Evolutionary conservation across 2,113 vertebrate species (phyloP), one percentile per base, ranked within the genome.

Genomic region (Pachycephala philippinensis): DNA sequence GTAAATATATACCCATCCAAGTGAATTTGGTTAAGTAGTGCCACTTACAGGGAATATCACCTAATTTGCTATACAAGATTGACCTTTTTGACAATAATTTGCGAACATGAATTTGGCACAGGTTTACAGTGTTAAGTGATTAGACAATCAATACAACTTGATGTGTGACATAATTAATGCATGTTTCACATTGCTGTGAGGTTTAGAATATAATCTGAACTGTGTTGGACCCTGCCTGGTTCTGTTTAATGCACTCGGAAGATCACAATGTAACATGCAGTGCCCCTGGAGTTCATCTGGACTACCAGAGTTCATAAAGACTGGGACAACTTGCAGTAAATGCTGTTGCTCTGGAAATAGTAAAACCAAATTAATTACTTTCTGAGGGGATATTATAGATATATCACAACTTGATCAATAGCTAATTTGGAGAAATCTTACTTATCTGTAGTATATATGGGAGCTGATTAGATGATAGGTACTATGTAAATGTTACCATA

Each of bases 31-130:
- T 78, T 75, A 81, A 92, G 35, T 71, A 89, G 9, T 3, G 3
- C 5, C 53, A 71, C 33, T 81, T 92, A 45, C 0, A 4, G 42
- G 42, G 37, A 68, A 76, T 70, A 61, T 64, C 15, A 42, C 27
- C 27, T 90, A 59, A 81, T 92, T 87, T 74, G 11, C 26, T 80
- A 31, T 83, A 72, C 10, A 86, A 72, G 23, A 59, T 30, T 92
- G 81, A 93, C 60, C 72, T 75, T 90, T 89, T 88, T 37, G 77
- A 88, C 68, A 94, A 91, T 75, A 82, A 60, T 84, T 84, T 86
- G 6, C 74, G 87, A 95, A 83, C 18, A 56, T 77, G 44, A 77
- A 87, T 70, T 87, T 92, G 72, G 63, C 47, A 77, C 7, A 49
- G 8, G 37, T 72, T 92, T 84, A 66, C 6, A 61, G 31, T 35